phyloP scores from a whole-genome alignment of 1,140 invertebrate genomes.

The Solenopsis invicta region DNA sequence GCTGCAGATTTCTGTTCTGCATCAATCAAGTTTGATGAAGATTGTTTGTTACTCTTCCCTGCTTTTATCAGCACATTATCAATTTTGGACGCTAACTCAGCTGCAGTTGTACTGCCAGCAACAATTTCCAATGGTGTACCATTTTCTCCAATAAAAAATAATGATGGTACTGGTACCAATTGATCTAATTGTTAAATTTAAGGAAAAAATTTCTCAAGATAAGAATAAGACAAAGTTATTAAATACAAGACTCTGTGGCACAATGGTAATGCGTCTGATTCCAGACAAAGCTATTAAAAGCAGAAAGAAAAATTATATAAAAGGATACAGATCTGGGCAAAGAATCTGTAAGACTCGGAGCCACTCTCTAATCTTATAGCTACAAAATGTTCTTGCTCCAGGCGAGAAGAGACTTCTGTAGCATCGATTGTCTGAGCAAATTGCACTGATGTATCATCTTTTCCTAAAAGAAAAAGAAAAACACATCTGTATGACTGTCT shows the following conservation, averaged over 20 bases:
- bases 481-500: not conserved
- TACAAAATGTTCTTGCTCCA: constrained; percentile 90
- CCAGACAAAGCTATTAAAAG: not conserved
- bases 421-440: constrained; percentile 88
- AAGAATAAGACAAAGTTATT: not conserved
- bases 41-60: constrained; percentile 75
- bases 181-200: constrained; percentile 89
- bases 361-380: constrained; percentile 91
- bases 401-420: constrained; percentile 85
- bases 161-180: constrained; percentile 92
- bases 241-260: too few species aligned
- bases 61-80: constrained; percentile 85
- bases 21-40: constrained; percentile 78
- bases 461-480: constrained; percentile 86
- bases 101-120: constrained; percentile 87
- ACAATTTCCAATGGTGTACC: constrained; percentile 93
- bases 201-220: not conserved
- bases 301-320: constrained; percentile 64
- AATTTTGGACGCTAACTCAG: constrained; percentile 87
- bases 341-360: constrained; percentile 92
- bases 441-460: constrained; percentile 90
- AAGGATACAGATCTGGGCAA: constrained; percentile 95
- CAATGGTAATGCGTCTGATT: too few species aligned
- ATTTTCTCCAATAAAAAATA: constrained; percentile 94
- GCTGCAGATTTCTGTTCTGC: constrained; percentile 74